Evolutionary conservation across 2,888 invertebrate genomes (phyloP).

Genomic region (Apodemia hepburni): DNA sequence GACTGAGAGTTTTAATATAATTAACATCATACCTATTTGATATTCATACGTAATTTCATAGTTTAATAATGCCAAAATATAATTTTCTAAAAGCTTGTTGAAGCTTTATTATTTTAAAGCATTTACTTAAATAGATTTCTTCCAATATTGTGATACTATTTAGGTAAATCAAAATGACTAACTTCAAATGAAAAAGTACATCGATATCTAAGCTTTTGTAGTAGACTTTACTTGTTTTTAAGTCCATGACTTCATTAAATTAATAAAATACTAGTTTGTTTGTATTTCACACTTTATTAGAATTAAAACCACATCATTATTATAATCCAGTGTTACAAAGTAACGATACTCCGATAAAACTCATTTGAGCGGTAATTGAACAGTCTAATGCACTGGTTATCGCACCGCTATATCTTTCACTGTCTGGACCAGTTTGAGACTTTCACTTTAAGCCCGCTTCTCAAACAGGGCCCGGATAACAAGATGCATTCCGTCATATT

Average conservation of each 20-base stretch:
- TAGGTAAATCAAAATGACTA: too few relatives aligned
- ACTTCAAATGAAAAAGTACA: too few relatives aligned
- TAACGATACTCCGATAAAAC: not conserved
- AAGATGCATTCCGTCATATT: conserved; percentile 10
- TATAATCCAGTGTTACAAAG: not conserved
- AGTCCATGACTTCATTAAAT: not conserved
- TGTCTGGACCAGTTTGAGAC: conserved; percentile 14
- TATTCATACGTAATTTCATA: too few relatives aligned
- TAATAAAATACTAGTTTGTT: not conserved
- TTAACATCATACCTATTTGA: too few relatives aligned
- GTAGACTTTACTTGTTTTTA: too few relatives aligned
- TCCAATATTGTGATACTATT: too few relatives aligned
- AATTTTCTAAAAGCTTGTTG: too few relatives aligned
- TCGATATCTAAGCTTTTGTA: too few relatives aligned
- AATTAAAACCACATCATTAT: not conserved
- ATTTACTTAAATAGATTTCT: too few relatives aligned
- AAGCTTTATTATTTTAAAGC: too few relatives aligned
- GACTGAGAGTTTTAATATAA: too few relatives aligned
- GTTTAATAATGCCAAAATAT: too few relatives aligned
- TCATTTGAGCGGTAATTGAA: conserved; percentile 7
- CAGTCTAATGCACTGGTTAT: conserved; percentile 9
- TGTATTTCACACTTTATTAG: not conserved
- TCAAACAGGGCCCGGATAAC: not conserved
- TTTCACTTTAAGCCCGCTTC: conserved; percentile 18
- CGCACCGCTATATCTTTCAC: conserved; percentile 17